Conservation (phyloP, 2,888 invertebrate species). For the Drosophila maculinotata region DNA sequence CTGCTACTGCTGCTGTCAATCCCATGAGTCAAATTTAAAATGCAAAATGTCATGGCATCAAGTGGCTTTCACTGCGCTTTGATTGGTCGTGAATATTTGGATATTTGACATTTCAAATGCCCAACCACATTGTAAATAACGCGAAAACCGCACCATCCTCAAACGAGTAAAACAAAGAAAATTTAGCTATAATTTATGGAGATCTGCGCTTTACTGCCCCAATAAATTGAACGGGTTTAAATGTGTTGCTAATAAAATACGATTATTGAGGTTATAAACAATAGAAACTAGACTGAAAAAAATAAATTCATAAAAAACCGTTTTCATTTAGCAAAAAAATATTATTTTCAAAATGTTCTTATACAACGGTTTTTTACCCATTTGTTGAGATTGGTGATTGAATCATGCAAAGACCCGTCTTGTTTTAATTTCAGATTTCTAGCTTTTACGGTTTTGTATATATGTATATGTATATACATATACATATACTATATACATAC, state of each 20-base stretch:
- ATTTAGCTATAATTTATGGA: slow-evolving; percentile 2
- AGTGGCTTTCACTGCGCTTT: slow-evolving; percentile 37
- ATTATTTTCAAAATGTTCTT: neutral
- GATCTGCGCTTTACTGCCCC: too few relatives aligned
- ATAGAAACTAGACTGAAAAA: too few relatives aligned
- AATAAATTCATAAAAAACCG: too few relatives aligned
- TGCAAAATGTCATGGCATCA: slow-evolving; percentile 50
- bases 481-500: neutral
- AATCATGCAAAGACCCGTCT: too few relatives aligned
- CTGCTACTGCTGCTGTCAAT: slow-evolving; percentile 35
- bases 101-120: slow-evolving; percentile 30
- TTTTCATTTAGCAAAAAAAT: too few relatives aligned
- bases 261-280: neutral
- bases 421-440: too few relatives aligned
- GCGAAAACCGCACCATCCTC: slow-evolving; percentile 21
- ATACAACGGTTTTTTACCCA: neutral
- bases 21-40: slow-evolving; percentile 59
- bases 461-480: slow-evolving; percentile 2
- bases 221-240: too few relatives aligned
- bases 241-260: neutral
- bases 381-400: too few relatives aligned
- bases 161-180: slow-evolving; percentile 4
- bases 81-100: slow-evolving; percentile 26
- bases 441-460: too few relatives aligned
- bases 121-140: slow-evolving; percentile 58